Conservation (phyloP, 2,797 vertebrate genomes). For the Hoplostethus mediterraneus region DNA sequence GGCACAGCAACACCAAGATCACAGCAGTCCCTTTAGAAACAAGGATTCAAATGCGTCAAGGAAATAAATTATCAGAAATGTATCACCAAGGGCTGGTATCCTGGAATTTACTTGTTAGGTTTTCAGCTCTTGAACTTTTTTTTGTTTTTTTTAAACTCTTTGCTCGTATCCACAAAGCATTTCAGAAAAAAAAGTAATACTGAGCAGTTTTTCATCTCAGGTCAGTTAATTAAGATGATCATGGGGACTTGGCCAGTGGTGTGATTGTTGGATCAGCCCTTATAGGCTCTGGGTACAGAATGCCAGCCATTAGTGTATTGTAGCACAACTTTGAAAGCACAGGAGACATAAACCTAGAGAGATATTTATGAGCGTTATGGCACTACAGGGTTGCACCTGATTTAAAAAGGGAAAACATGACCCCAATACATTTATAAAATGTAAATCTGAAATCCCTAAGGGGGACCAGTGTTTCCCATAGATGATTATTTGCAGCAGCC, state of each 20-base stretch:
- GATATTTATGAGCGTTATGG: not conserved
- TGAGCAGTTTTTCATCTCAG: not conserved
- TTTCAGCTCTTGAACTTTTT: not conserved
- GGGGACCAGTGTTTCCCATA: not conserved
- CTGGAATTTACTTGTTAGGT: conserved; percentile 2
- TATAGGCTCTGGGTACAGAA: conserved; percentile 21
- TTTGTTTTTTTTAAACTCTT: not conserved
- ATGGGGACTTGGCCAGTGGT: conserved; percentile 14
- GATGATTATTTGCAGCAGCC: not conserved
- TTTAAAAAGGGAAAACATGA: not conserved
- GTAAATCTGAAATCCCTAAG: not conserved
- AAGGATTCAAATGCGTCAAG: conserved; percentile 33
- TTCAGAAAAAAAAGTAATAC: conserved; percentile 8
- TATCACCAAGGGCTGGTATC: conserved; percentile 32
- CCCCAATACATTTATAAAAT: not conserved
- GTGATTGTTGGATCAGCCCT: not conserved
- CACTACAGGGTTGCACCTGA: conserved; percentile 1
- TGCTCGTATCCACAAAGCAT: not conserved
- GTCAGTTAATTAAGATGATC: not conserved
- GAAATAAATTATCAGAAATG: conserved; percentile 22
- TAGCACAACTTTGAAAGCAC: not conserved
- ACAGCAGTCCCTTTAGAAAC: conserved; percentile 49
- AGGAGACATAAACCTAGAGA: not conserved
- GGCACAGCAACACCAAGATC: conserved; percentile 70
- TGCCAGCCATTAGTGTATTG: conserved; percentile 16